phyloP scores from a whole-genome alignment of 2,113 vertebrate genomes.

The Oncorhynchus mykiss region DNA sequence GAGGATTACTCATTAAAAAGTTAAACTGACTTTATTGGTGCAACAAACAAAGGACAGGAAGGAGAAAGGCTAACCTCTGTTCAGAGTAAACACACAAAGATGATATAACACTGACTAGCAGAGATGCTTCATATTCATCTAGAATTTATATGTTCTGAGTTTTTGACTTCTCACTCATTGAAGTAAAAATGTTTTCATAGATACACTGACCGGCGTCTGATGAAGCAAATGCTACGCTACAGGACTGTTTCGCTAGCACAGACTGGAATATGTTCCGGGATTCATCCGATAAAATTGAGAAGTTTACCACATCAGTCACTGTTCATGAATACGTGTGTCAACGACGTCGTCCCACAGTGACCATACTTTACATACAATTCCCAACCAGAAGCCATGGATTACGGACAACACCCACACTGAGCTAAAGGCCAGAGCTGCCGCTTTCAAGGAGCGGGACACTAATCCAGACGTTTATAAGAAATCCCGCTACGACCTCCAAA shows the following conservation, averaged over 20 bases:
- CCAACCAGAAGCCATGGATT: too few species aligned
- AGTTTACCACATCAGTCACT: too few species aligned
- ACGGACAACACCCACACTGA: too few species aligned
- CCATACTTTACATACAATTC: too few species aligned
- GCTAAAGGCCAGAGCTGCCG: too few species aligned
- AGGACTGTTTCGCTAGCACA: not conserved
- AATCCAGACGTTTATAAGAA: too few species aligned
- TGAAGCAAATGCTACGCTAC: not conserved
- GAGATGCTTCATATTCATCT: slow-evolving; percentile 62
- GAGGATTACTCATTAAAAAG: slow-evolving; percentile 89
- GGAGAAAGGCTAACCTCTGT: slow-evolving; percentile 48
- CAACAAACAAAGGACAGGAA: slow-evolving; percentile 44
- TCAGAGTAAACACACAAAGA: slow-evolving; percentile 68
- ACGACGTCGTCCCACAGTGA: too few species aligned
- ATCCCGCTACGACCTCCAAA: too few species aligned
- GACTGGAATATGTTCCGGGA: too few species aligned
- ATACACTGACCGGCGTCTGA: slow-evolving; percentile 25
- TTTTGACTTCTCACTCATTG: slow-evolving; percentile 58
- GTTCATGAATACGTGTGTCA: too few species aligned
- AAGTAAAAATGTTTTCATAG: slow-evolving; percentile 34
- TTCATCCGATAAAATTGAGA: too few species aligned
- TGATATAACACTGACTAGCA: slow-evolving; percentile 61
- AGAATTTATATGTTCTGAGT: slow-evolving; percentile 44
- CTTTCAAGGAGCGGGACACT: too few species aligned
- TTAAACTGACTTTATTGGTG: slow-evolving; percentile 65